Base-by-base conservation (phyloP, 2,888 invertebrate species). In the Gortyna flavago region DNA sequence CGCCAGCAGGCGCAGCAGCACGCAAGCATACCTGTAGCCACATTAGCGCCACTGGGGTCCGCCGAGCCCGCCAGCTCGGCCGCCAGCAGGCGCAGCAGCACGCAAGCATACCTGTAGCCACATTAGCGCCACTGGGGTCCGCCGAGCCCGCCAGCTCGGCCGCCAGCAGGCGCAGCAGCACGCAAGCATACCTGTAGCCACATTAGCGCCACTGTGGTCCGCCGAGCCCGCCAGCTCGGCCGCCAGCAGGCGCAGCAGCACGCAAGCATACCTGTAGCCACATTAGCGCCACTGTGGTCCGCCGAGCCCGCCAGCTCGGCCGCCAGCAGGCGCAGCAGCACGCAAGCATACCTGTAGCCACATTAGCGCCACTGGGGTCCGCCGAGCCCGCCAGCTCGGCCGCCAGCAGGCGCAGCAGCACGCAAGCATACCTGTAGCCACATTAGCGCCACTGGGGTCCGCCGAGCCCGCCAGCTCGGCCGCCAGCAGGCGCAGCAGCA, bases 11-110 rank as follows among this genome's bases (percentile, higher is more conserved):
- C 90, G 75, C 82, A 92, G 84, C 7, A 99, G 97, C 91, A n/a
- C n/a, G n/a, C n/a, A n/a, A n/a, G n/a, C n/a, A n/a, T n/a, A n/a
- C n/a, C n/a, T 21, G 92, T 92, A 5, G 94, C 94, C 0, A 94
- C 92, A 98, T 99, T 99, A 88, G 98, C 99, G 21, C 99, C 99
- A 38, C 98, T 98, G 93, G 99, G 99, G 93, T 99, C 99, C 0
- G 99, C 98, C 29, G 18, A 99, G 0, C 99, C 99, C 0, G 99
- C 99, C 89, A 99, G 98, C 94, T 99, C 99, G 0, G 99, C 99
- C 11, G 99, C 99, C 69, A 99, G 77, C 68, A 93, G 85, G 0
- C 90, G 75, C 82, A 92, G 84, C 7, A 99, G 97, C 91, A n/a
- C n/a, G n/a, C n/a, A n/a, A n/a, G n/a, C n/a, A n/a, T n/a, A n/a